Evolutionary conservation across 2,888 invertebrate species (phyloP).

Genomic region (Macaria notata): DNA sequence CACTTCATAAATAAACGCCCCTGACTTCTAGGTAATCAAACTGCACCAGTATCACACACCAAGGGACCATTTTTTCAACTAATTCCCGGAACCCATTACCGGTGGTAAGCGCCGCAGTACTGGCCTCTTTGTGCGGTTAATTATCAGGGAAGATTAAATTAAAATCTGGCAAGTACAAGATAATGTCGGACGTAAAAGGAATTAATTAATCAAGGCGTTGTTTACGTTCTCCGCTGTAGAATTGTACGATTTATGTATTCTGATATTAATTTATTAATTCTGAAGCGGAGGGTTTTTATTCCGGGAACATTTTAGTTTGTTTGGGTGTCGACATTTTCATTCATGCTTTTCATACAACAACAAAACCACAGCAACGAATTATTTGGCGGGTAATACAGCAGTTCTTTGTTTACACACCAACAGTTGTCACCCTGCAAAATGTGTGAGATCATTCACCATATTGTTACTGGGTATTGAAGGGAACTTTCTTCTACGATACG

Average conservation of each 20-base stretch:
- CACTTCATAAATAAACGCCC: constrained; percentile 54
- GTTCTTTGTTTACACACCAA: too few relatives aligned
- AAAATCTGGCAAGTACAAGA: constrained; percentile 2
- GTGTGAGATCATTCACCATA: too few relatives aligned
- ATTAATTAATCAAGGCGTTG: constrained; percentile 2
- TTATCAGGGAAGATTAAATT: constrained; percentile 19
- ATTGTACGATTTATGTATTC: too few relatives aligned
- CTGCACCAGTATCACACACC: constrained; percentile 45
- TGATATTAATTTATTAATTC: too few relatives aligned
- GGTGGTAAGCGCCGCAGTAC: constrained; percentile 26
- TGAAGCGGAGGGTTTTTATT: too few relatives aligned
- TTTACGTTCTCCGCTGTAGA: not conserved
- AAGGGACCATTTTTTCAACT: constrained; percentile 36
- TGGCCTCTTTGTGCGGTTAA: constrained; percentile 16
- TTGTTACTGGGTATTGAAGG: too few relatives aligned
- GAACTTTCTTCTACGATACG: too few relatives aligned
- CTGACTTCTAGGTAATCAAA: constrained; percentile 48
- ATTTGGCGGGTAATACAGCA: too few relatives aligned
- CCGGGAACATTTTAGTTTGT: too few relatives aligned
- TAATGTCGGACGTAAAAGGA: constrained; percentile 6
- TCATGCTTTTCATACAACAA: too few relatives aligned
- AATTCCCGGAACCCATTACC: constrained; percentile 47
- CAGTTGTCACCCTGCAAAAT: too few relatives aligned
- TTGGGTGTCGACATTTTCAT: not conserved
- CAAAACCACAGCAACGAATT: too few relatives aligned